phyloP scores from a whole-genome alignment of 2,113 vertebrate genomes.

The Tetraodon nigroviridis region DNA sequence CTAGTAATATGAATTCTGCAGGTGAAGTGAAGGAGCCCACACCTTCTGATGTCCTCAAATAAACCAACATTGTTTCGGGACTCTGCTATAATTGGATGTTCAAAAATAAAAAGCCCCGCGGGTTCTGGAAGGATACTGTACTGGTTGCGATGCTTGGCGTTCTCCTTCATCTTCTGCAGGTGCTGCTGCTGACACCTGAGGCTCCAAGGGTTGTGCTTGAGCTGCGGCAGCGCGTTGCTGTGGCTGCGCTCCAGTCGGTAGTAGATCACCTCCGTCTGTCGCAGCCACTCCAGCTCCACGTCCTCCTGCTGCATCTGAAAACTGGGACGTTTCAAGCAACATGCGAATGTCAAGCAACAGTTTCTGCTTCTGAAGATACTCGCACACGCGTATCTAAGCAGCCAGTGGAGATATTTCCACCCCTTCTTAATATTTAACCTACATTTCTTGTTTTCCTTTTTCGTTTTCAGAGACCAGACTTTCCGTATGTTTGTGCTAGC shows the following conservation, averaged over 20 bases:
- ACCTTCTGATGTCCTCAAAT: slow-evolving; percentile 19
- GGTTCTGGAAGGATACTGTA: slow-evolving; percentile 91
- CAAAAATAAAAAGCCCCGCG: too few species aligned
- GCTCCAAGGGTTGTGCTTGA: slow-evolving; percentile 97
- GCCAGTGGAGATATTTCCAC: too few species aligned
- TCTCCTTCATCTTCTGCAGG: slow-evolving; percentile 93
- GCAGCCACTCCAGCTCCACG: slow-evolving; percentile 83
- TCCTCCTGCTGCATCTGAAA: slow-evolving; percentile 87
- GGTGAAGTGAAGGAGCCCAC: slow-evolving; percentile 63
- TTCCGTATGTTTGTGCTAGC: too few species aligned
- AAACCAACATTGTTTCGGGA: too few species aligned
- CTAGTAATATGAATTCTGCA: slow-evolving; percentile 93
- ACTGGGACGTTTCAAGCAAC: slow-evolving; percentile 12
- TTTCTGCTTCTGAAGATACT: too few species aligned
- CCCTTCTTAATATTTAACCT: too few species aligned
- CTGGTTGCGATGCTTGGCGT: slow-evolving; percentile 90
- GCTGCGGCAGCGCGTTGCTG: slow-evolving; percentile 83
- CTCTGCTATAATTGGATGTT: too few species aligned
- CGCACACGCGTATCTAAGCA: too few species aligned
- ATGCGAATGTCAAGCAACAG: neutral
- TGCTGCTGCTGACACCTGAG: slow-evolving; percentile 94
- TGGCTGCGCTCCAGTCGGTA: slow-evolving; percentile 89
- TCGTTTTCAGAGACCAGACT: too few species aligned
- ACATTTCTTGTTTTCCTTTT: too few species aligned
- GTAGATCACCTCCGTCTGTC: slow-evolving; percentile 88